Base-by-base conservation (phyloP, 2,113 vertebrate genomes). In the Aplodontia rufa region DNA sequence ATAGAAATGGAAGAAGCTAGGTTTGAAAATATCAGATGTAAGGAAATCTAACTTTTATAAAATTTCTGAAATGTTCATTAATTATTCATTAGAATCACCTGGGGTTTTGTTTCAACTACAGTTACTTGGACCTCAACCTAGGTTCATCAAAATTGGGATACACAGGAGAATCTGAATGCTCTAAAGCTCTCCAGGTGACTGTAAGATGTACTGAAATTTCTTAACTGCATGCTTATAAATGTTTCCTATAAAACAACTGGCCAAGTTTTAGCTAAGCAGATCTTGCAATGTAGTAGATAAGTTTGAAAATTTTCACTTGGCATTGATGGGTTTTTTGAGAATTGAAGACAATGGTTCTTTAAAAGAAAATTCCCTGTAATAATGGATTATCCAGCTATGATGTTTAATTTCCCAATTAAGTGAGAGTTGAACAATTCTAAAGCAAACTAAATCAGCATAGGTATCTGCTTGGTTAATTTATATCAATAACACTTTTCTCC, bases 381-480 rank as follows among this genome's bases (percentile, higher is more conserved):
- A 78, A 68, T 26, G 24, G 35, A 74, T 75, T 79, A n/a, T 0
- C 6, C 12, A 49, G 32, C 6, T 94, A 49, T 55, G 7, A 69
- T 80, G 74, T n/a, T 80, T 79, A 40, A 10, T 90, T 91, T 86
- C 10, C n/a, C 62, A 79, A 22, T 58, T 35, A 72, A 37, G 5
- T 30, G 80, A 40, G 45, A 89, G 47, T 28, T 79, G 49, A 75
- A 8, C 20, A 93, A 60, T 69, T 85, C 71, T 93, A 82, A 94
- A 80, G 92, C 37, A 74, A 89, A 89, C 87, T 51, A 87, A 90
- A 92, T 81, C 37, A 84, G 28, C 72, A 8, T 69, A 71, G 37
- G 53, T 24, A 91, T 32, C 35, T 30, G 47, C 79, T 22, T 22
- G 51, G 62, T 7, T 16, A 86, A 60, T 79, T 81, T 71, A 87